Conservation (phyloP, 2,797 vertebrate genomes). For the Valencia hispanica region DNA sequence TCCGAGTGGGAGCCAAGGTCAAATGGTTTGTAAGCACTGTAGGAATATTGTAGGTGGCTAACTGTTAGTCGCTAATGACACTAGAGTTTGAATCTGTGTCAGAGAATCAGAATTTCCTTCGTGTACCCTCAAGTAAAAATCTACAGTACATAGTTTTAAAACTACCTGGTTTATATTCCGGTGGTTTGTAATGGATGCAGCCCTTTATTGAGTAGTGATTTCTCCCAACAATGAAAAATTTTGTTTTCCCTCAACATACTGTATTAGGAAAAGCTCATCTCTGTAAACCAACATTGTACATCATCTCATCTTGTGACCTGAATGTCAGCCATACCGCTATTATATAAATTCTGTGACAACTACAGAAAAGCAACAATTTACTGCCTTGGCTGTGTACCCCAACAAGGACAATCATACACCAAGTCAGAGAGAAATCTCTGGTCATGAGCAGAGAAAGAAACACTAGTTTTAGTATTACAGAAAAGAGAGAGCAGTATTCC, state of each 20-base stretch:
- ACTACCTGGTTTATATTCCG: too few species aligned
- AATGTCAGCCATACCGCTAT: background rate
- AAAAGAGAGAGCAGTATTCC: background rate
- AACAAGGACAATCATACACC: background rate
- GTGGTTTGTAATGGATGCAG: too few species aligned
- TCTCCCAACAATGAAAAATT: too few species aligned
- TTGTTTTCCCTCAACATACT: background rate
- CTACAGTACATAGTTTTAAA: too few species aligned
- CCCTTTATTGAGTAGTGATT: too few species aligned
- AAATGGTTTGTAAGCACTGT: background rate
- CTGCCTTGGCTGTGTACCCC: background rate
- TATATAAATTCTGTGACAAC: background rate
- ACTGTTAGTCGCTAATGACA: too few species aligned
- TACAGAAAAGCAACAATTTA: too few species aligned
- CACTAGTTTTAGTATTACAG: background rate
- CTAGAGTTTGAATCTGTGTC: too few species aligned
- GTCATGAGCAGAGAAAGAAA: background rate
- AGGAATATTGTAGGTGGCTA: too few species aligned
- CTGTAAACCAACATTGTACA: background rate
- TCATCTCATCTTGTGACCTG: background rate
- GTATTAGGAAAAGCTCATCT: background rate
- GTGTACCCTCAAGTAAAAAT: too few species aligned
- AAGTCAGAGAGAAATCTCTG: background rate
- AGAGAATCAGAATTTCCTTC: too few species aligned
- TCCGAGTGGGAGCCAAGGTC: background rate